Evolutionary conservation across 2,797 vertebrate genomes (phyloP).

Genomic region (Arrhamphus sclerolepis): DNA sequence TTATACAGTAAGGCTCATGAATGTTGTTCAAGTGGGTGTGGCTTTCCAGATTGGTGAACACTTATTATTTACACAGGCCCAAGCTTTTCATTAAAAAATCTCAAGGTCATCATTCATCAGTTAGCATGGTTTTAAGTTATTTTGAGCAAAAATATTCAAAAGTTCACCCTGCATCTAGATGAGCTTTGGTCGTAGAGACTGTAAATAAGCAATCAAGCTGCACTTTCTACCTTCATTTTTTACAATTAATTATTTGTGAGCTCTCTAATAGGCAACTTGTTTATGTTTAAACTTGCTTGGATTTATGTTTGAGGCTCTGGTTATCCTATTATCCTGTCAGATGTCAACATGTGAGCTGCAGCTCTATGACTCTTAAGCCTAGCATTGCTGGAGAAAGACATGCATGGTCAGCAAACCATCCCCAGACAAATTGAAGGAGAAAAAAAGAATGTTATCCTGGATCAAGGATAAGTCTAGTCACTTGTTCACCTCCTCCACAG

Average conservation of each 20-base stretch:
- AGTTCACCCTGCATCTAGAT: constrained; percentile 13
- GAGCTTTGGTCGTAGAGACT: no score
- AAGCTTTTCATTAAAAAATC: constrained; percentile 8
- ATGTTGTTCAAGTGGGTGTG: no score
- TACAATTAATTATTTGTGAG: constrained; percentile 67
- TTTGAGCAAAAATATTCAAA: constrained; percentile 14
- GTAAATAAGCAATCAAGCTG: constrained; percentile 44
- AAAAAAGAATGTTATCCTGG: constrained; percentile 45
- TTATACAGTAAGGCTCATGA: no score
- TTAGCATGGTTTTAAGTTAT: constrained; percentile 21
- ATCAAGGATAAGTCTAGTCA: constrained; percentile 64
- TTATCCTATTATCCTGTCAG: constrained; percentile 50
- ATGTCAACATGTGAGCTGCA: constrained; percentile 39
- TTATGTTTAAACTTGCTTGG: constrained; percentile 54
- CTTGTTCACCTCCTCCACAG: constrained; percentile 48
- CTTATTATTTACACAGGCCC: constrained; percentile 8
- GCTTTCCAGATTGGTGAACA: constrained; percentile 10
- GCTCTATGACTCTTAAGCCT: constrained; percentile 16
- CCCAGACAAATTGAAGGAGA: constrained; percentile 25
- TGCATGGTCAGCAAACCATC: constrained; percentile 59
- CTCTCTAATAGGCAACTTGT: constrained; percentile 31
- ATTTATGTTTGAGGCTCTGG: constrained; percentile 59
- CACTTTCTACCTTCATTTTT: constrained; percentile 39
- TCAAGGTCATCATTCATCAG: background rate
- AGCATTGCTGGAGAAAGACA: constrained; percentile 21